These are phyloP conservation scores for Pachypanchax playfairii DNA, from an alignment of 2,113 vertebrate species.

Conservation along the genomic window DNA sequence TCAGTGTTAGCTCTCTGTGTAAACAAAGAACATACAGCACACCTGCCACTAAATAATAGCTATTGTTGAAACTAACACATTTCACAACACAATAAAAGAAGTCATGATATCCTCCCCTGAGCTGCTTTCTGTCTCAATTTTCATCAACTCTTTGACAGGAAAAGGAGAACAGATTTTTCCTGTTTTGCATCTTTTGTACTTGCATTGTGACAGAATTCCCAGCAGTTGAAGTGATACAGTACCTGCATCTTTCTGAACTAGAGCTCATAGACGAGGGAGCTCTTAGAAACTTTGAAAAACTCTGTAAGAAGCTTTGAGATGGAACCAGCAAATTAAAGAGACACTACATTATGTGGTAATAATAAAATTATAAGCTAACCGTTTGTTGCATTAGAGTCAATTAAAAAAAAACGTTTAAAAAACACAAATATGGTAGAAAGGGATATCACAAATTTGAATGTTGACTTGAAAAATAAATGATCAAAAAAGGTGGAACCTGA, in stretches of 20 bases:
- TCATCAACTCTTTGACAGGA: constrained; percentile 62
- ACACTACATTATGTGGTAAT: too few relatives aligned
- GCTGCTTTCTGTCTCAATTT: constrained; percentile 82
- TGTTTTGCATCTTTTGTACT: constrained; percentile 80
- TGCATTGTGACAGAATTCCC: constrained; percentile 34
- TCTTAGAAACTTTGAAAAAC: constrained; percentile 2
- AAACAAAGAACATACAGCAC: constrained; percentile 28
- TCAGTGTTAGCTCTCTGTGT: neutral
- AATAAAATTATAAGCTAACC: too few relatives aligned
- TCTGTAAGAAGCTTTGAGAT: neutral
- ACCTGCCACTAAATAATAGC: constrained; percentile 50
- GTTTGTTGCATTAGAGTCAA: too few relatives aligned
- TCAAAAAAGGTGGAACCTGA: too few relatives aligned
- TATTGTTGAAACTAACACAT: constrained; percentile 49
- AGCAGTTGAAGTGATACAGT: constrained; percentile 28
- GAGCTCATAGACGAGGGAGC: constrained; percentile 7
- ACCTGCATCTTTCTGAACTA: constrained; percentile 32
- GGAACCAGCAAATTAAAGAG: neutral
- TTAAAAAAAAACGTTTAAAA: too few relatives aligned
- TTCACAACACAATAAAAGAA: constrained; percentile 69
- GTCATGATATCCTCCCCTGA: constrained; percentile 65
- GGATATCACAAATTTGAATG: too few relatives aligned
- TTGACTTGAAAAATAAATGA: too few relatives aligned
- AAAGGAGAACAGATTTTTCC: constrained; percentile 86
- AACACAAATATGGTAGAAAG: too few relatives aligned